Evolutionary conservation across 2,797 vertebrate genomes (phyloP).

Genomic region (Rhinichthys osculus): DNA sequence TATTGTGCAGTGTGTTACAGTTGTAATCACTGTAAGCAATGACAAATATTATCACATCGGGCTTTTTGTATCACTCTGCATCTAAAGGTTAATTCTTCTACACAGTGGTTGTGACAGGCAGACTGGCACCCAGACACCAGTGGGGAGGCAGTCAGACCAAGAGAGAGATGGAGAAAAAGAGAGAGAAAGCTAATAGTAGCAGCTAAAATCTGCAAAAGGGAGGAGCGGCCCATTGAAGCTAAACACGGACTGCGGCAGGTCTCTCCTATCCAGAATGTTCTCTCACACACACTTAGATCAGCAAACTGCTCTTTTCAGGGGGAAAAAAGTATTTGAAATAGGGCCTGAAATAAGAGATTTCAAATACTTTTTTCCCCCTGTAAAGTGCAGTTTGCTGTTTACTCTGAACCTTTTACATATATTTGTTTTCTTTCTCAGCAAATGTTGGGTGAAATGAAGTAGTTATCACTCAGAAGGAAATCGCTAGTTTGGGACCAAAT

Average conservation of each 20-base stretch:
- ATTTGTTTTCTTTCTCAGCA: neutral
- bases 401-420: neutral
- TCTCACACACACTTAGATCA: conserved; percentile 24
- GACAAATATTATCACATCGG: neutral
- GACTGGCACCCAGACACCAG: conserved; percentile 27
- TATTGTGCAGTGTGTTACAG: neutral
- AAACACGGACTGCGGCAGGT: conserved; percentile 65
- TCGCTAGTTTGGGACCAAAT: neutral
- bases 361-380: too few relatives aligned
- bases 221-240: conserved; percentile 65
- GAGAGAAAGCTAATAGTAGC: conserved; percentile 52
- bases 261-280: conserved; percentile 52
- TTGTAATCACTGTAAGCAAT: neutral
- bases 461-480: neutral
- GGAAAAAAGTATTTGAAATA: neutral
- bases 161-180: conserved; percentile 30
- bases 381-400: too few relatives aligned
- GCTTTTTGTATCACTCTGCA: neutral
- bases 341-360: too few relatives aligned
- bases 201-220: conserved; percentile 65
- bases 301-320: neutral
- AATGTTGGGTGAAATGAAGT: neutral
- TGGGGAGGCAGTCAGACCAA: neutral
- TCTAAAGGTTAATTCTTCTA: conserved; percentile 40
- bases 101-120: conserved; percentile 15